Conservation (phyloP, 2,797 vertebrate species). For the Eulemur mongoz region DNA sequence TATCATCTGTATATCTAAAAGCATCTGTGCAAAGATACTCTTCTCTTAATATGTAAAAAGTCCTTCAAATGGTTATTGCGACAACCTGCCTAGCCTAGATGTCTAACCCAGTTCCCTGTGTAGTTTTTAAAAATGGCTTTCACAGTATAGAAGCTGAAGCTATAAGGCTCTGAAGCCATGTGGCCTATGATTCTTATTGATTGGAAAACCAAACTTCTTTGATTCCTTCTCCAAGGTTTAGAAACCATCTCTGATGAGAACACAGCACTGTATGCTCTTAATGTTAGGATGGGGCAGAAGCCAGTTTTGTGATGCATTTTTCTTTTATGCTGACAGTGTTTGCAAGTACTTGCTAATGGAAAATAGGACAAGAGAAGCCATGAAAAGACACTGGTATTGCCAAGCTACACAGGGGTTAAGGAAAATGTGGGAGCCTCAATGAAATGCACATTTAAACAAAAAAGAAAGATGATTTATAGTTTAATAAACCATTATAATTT, state of each 20-base stretch:
- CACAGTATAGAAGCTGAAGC: not conserved
- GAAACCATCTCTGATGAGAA: not conserved
- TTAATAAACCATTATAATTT: constrained; percentile 12
- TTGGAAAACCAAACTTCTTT: not conserved
- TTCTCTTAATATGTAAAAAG: not conserved
- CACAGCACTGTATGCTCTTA: not conserved
- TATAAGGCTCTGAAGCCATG: not conserved
- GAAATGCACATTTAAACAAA: constrained; percentile 5
- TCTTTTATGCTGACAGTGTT: not conserved
- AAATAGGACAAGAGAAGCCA: constrained; percentile 15
- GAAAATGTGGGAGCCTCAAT: not conserved
- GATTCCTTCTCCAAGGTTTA: not conserved
- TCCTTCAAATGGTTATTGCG: not conserved
- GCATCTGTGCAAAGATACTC: not conserved
- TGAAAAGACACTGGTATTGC: not conserved
- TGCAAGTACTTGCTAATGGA: not conserved
- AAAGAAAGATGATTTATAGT: not conserved
- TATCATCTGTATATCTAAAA: not conserved
- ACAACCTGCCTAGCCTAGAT: not conserved
- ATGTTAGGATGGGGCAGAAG: not conserved
- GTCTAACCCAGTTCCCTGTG: not conserved
- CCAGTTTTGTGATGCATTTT: not conserved
- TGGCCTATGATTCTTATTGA: not conserved
- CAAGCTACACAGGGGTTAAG: not conserved
- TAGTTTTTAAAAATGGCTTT: not conserved